A percentile compares a stretch with the other conserved stretches of the same genome.
Conservation (phyloP, 2,113 vertebrate species). For the Neogale vison region DNA sequence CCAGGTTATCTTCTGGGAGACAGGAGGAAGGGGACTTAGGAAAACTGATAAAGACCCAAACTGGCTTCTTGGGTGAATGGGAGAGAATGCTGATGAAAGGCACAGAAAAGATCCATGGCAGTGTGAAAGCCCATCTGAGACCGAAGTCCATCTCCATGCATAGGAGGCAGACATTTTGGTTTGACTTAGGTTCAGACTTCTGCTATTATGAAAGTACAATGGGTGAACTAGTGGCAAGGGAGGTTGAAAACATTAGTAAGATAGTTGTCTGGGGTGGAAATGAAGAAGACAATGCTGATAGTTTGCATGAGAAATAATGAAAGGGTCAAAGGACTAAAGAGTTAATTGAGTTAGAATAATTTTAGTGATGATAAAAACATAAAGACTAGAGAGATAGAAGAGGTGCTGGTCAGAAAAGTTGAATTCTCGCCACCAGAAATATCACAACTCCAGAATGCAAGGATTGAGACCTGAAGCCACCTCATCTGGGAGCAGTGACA, state of each 20-base stretch:
- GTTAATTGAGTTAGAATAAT: not conserved
- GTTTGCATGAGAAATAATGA: not conserved
- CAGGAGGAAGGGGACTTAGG: not conserved
- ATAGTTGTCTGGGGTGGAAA: not conserved
- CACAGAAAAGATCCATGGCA: not conserved
- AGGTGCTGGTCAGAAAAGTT: not conserved
- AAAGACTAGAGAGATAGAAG: not conserved
- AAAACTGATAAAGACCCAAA: not conserved
- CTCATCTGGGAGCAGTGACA: not conserved
- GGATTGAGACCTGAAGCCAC: not conserved
- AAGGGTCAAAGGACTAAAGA: not conserved
- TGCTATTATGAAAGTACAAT: not conserved
- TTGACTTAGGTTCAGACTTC: not conserved
- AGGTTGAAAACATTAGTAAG: not conserved
- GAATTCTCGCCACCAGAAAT: not conserved
- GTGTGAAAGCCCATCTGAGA: not conserved
- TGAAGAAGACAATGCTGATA: not conserved
- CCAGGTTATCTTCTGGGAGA: not conserved
- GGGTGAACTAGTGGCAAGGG: not conserved
- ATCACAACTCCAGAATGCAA: not conserved
- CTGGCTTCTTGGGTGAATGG: not conserved
- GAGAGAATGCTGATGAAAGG: not conserved
- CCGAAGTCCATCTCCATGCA: not conserved
- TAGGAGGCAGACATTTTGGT: not conserved
- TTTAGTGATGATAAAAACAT: not conserved